Percentiles rank a stretch among this genome's conserved stretches.
phyloP scores from a whole-genome alignment of 2,797 vertebrate species.

The Myotis pilosus region DNA sequence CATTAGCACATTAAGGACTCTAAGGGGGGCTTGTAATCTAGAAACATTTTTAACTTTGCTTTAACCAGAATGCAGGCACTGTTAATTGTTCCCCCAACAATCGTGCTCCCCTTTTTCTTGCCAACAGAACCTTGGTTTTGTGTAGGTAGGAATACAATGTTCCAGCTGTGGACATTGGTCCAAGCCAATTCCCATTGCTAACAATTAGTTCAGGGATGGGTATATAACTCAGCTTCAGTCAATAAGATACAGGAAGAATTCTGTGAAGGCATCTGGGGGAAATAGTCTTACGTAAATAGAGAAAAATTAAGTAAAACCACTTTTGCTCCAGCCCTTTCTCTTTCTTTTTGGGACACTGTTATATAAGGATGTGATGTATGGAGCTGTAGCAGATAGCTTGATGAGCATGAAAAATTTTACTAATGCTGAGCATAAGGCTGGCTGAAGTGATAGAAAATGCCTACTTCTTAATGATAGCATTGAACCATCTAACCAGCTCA shows the following conservation, averaged over 20 bases:
- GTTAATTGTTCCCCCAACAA: not conserved
- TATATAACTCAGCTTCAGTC: not conserved
- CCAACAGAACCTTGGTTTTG: not conserved
- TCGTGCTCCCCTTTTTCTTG: not conserved
- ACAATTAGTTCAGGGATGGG: not conserved
- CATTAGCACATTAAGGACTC: not conserved
- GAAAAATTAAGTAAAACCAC: not conserved
- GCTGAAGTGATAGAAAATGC: not conserved
- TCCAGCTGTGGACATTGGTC: not conserved
- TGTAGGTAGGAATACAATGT: not conserved
- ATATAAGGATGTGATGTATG: not conserved
- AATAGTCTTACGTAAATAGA: not conserved
- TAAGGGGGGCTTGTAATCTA: not conserved
- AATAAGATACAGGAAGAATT: not conserved
- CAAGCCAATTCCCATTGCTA: not conserved
- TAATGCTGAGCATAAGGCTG: not conserved
- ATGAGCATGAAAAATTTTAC: not conserved
- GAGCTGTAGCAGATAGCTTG: not conserved
- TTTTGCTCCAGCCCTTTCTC: not conserved
- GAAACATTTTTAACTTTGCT: not conserved
- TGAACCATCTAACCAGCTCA: not conserved
- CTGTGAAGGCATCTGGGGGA: not conserved
- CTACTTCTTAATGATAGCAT: not conserved
- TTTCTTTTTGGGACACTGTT: not conserved
- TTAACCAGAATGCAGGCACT: not conserved